Base-by-base conservation (phyloP, 2,797 vertebrate species). In the Varecia variegata region DNA sequence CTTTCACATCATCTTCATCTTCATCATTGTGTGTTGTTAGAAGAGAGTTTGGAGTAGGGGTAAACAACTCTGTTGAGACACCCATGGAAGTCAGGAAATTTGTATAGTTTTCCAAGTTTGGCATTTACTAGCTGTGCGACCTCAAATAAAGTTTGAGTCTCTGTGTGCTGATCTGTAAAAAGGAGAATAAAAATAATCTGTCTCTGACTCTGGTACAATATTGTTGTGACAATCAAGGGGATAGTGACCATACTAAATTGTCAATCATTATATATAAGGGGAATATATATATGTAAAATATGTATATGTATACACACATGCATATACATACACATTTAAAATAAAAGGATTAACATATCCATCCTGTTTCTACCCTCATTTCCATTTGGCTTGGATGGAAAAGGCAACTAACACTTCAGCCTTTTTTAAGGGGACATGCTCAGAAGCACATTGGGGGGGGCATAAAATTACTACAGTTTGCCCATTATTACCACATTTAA, bases 131-230 rank as follows among this genome's bases (percentile, higher is more conserved):
- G 45, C 7, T 80, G 5, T 23, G 5, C 54, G 38, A 25, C 7
- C 56, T 74, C 73, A 21, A 89, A 52, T 35, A 67, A 56, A 62
- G 25, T 77, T 84, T n/a, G 87, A 35, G 45, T 58, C 30, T 93
- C 43, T 83, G 15, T 62, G 40, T 62, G 47, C 40, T 85, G 54
- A 65, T 76, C 1, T 3, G 7, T 77, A 27, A 35, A 43, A 85
- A 58, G 52, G 1, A 32, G 30, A 82, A n/a, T 58, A 20, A 82
- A 94, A 94, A 45, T 68, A 67, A 40, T 47, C 11, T 54, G 52
- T 11, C 11, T 92, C 68, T 32, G 7, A 45, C 35, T 68, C 40
- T 50, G 6, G 15, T 54, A 23, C 9, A 81, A 54, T 38, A 17
- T 27, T 60, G 32, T 47, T 76, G 32, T 77, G 43, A 88, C 67